Conservation (phyloP, 2,113 vertebrate species). For the Clinocottus analis region DNA sequence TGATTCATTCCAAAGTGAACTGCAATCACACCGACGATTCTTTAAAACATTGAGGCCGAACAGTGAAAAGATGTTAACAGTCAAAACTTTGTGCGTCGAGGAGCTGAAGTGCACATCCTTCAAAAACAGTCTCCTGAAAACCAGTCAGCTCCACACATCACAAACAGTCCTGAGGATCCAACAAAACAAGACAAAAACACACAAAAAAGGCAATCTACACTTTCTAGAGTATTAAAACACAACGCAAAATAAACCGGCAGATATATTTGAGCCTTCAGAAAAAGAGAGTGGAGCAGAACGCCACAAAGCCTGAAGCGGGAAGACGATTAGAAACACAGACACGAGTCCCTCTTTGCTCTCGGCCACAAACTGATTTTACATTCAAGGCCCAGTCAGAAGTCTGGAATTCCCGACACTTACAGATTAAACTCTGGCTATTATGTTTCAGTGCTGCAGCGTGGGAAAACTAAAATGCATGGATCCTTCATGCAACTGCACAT, state of each 20-base stretch:
- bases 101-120: conserved; percentile 15
- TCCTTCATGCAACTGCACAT: not conserved
- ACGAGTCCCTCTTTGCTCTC: not conserved
- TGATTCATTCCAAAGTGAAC: not conserved
- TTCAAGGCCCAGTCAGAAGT: conserved; percentile 25
- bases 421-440: not conserved
- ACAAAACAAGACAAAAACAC: too few relatives aligned
- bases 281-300: too few relatives aligned
- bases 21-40: not conserved
- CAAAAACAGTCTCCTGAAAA: not conserved
- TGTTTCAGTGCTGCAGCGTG: not conserved
- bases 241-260: not conserved
- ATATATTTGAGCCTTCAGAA: not conserved
- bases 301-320: conserved; percentile 22
- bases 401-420: not conserved
- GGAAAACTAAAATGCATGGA: not conserved
- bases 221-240: not conserved
- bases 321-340: conserved; percentile 22
- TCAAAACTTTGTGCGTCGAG: not conserved
- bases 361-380: not conserved
- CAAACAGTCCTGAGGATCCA: conserved; percentile 41
- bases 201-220: not conserved
- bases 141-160: not conserved
- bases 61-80: not conserved
- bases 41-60: not conserved